These are phyloP conservation scores for Tychaedon coryphoeus DNA, from an alignment of 2,113 vertebrate species.

Conservation along the genomic window DNA sequence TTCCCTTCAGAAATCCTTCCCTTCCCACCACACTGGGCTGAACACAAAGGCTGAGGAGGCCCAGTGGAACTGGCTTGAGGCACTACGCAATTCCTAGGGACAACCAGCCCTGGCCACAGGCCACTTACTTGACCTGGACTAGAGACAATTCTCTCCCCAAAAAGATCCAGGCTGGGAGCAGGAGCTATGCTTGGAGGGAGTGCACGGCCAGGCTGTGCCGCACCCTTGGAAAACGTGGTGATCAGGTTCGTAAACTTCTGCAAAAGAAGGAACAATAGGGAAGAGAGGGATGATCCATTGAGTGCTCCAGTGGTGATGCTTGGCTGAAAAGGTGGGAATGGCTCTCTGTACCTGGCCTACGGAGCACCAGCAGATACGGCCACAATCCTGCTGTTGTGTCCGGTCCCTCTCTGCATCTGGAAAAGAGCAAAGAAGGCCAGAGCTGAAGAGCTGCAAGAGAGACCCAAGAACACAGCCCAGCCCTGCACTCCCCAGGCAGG, in stretches of 20 bases:
- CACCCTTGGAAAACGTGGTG: neutral
- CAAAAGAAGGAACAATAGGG: neutral
- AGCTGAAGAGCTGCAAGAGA: neutral
- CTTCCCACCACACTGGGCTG: neutral
- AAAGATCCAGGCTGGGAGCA: neutral
- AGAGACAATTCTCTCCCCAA: neutral
- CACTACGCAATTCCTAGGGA: rapidly evolving
- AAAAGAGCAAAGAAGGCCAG: neutral
- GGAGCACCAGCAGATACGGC: neutral
- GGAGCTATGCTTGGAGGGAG: neutral
- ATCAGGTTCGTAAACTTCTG: neutral
- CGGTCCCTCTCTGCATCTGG: rapidly evolving
- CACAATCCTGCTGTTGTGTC: neutral
- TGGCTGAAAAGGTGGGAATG: neutral
- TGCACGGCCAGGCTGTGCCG: neutral
- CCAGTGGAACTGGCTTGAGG: neutral
- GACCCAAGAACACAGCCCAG: neutral
- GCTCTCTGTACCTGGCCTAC: neutral
- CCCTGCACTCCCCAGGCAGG: neutral
- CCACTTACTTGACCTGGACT: neutral
- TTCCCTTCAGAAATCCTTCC: neutral
- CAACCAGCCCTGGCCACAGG: neutral
- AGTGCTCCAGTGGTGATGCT: neutral
- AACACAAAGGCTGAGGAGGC: neutral
- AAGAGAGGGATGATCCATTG: neutral